phyloP scores from a whole-genome alignment of 2,888 invertebrate species.

The Troides helena region DNA sequence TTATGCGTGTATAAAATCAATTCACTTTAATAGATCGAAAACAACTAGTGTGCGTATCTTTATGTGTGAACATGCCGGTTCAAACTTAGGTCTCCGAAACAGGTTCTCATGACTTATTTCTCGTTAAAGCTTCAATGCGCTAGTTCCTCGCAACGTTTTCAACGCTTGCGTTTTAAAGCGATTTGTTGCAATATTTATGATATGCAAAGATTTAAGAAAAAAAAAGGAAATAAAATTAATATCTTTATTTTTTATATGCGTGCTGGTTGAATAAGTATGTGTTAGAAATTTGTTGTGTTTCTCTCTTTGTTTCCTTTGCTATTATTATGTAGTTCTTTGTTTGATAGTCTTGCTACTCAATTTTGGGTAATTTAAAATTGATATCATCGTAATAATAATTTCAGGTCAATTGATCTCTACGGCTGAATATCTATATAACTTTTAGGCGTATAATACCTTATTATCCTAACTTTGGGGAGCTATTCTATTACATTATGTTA shows the following conservation, averaged over 20 bases:
- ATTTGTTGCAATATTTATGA: neutral
- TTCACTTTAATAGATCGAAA: slow-evolving; percentile 19
- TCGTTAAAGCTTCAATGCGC: slow-evolving; percentile 24
- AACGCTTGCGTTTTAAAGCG: slow-evolving; percentile 23
- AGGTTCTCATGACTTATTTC: slow-evolving; percentile 28
- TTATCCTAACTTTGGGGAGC: too few species aligned
- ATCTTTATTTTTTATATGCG: neutral
- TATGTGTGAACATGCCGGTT: slow-evolving; percentile 25
- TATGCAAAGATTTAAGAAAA: neutral
- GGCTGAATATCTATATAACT: too few species aligned
- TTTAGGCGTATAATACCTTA: too few species aligned
- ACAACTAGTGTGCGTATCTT: slow-evolving; percentile 24
- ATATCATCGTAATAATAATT: too few species aligned
- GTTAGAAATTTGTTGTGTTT: too few species aligned
- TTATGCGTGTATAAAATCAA: slow-evolving; percentile 2
- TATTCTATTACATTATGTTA: too few species aligned
- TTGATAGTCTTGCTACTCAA: too few species aligned
- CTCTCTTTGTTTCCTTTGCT: too few species aligned
- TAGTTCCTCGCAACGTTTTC: slow-evolving; percentile 22
- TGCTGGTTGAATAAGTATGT: too few species aligned
- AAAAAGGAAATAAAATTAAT: neutral
- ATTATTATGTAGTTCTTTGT: too few species aligned
- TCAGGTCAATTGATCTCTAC: too few species aligned
- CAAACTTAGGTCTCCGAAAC: slow-evolving; percentile 27
- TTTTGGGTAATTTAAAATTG: too few species aligned